Evolutionary conservation across 1,140 invertebrate species (phyloP).

Genomic region (Calephelis virginiensis): DNA sequence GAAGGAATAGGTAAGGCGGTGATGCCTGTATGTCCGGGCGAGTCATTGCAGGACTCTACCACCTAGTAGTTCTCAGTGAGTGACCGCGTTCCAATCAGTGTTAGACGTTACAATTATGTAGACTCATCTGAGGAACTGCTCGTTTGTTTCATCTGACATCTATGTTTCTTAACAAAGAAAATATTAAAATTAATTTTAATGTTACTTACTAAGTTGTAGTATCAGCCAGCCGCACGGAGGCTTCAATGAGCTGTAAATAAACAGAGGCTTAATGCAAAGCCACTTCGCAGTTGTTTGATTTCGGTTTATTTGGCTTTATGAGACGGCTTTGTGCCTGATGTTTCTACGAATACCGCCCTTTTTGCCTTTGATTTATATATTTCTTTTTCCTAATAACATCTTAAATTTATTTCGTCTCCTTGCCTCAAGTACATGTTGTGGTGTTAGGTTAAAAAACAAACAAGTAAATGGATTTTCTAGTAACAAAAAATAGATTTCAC

Average conservation of each 20-base stretch:
- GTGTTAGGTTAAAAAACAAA: background rate
- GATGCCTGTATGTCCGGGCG: too few relatives aligned
- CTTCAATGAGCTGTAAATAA: constrained; percentile 51
- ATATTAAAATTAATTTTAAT: background rate
- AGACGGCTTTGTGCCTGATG: constrained; percentile 23
- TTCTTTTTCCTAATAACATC: background rate
- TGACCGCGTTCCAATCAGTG: too few relatives aligned
- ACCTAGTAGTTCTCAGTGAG: too few relatives aligned
- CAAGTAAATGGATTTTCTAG: too few relatives aligned
- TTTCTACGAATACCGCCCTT: constrained; percentile 23
- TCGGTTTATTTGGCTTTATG: constrained; percentile 38
- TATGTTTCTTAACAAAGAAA: too few relatives aligned
- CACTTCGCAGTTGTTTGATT: constrained; percentile 48
- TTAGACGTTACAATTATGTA: too few relatives aligned
- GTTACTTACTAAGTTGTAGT: background rate
- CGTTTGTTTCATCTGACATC: too few relatives aligned
- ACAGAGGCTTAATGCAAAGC: constrained; percentile 55
- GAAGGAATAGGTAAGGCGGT: too few relatives aligned
- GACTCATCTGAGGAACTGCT: too few relatives aligned
- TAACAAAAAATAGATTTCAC: too few relatives aligned
- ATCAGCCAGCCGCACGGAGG: constrained; percentile 20
- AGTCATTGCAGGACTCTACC: too few relatives aligned
- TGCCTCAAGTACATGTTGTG: too few relatives aligned
- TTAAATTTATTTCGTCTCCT: background rate
- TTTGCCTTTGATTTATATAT: constrained; percentile 16